Evolutionary conservation across 2,888 invertebrate species (phyloP), one percentile per base, ranked within the genome.

Genomic region (Luffia ferchaultella): DNA sequence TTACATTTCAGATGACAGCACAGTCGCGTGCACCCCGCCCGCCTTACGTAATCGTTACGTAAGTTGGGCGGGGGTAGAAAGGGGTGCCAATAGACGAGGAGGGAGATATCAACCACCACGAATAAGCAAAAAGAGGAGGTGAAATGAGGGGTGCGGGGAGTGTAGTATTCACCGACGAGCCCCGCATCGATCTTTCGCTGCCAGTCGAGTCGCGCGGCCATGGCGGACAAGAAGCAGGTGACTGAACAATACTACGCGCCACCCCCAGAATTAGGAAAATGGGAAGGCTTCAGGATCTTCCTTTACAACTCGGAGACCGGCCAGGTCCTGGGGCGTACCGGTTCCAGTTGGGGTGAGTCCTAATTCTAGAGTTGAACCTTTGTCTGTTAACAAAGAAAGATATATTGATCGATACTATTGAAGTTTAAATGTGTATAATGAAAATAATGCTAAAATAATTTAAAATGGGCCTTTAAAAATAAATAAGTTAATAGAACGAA

Each of bases 261-360:
- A 61, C 93, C 93, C 62, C 91, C 92, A 55, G 90, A 91, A 71
- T 87, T 93, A 64, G 91, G 92, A 60, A 89, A 88, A 88, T 94
- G 94, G 93, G 93, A 94, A 82, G 87, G 90, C 65, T 91, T 95
- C 85, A 89, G 87, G 76, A 84, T 88, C 68, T 97, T 96, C 87
- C 75, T 97, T 60, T 97, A 93, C 92, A 95, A 97, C 86, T 89
- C 93, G 62, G 95, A 96, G 82, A 96, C 95, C 55, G 90, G 91
- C 68, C 94, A 95, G 85, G 90, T 96, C 76, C 86, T 97, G 63
- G 97, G 97, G 63, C 89, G 97, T 64, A 96, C 95, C 56, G 96
- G 93, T 63, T 86, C 90, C 69, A 96, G 95, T 84, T 97, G 97
- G 97, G 95, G 96, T 96, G 74, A 95, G 95, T 92, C 51, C 17